Percentiles rank a stretch among this genome's conserved stretches.
These are phyloP conservation scores for Drosophila dunni DNA, from an alignment of 1,140 invertebrate genomes.

Conservation along the genomic window DNA sequence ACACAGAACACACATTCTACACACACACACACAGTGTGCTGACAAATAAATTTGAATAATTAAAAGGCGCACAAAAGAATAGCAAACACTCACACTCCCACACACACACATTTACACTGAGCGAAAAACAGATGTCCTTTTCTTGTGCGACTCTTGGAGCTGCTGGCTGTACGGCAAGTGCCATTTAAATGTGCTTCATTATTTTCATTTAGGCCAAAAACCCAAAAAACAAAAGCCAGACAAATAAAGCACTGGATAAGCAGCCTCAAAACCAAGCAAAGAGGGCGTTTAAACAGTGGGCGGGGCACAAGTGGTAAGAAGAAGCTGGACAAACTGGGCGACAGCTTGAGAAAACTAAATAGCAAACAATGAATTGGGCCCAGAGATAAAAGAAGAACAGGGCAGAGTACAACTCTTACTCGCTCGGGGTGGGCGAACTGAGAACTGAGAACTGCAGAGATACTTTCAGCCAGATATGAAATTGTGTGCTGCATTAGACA, in stretches of 20 bases:
- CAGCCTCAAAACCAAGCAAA: conserved; percentile 29
- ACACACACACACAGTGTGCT: conserved; percentile 52
- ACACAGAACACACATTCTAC: conserved; percentile 18
- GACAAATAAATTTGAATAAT: conserved; percentile 83
- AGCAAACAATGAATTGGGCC: conserved; percentile 42
- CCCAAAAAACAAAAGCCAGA: conserved; percentile 47
- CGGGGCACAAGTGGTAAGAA: no score
- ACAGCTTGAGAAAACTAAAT: conserved; percentile 77
- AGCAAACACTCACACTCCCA: background rate
- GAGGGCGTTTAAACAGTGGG: background rate
- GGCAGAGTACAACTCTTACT: no score
- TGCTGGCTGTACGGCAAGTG: conserved; percentile 43
- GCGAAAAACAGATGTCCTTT: conserved; percentile 74
- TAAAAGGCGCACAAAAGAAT: conserved; percentile 64
- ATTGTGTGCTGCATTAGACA: conserved; percentile 21
- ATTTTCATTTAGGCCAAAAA: conserved; percentile 46
- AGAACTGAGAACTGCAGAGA: background rate
- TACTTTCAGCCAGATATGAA: conserved; percentile 25
- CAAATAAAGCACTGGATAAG: conserved; percentile 77
- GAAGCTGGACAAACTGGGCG: conserved; percentile 39
- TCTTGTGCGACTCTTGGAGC: conserved; percentile 40
- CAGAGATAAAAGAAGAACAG: background rate
- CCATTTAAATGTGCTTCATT: conserved; percentile 63
- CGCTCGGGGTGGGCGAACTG: background rate
- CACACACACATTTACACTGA: background rate